Conservation (phyloP, 2,888 invertebrate genomes). For the Leistus spinibarbis region DNA sequence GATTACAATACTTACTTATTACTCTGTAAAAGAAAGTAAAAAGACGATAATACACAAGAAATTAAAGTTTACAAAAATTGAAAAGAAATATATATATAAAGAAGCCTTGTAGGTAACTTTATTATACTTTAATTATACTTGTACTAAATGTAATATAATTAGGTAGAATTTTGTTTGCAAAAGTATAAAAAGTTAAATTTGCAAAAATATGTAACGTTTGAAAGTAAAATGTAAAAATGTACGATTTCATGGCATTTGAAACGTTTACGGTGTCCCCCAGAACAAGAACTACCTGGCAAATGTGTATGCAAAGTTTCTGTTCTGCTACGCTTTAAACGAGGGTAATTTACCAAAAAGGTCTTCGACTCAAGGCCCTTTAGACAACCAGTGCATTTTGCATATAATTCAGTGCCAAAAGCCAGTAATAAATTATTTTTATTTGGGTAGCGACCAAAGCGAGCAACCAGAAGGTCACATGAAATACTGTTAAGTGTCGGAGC, state of each 20-base stretch:
- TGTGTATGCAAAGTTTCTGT: neutral
- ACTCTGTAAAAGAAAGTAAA: too few relatives aligned
- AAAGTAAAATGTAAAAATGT: neutral
- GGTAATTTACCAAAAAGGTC: constrained; percentile 1
- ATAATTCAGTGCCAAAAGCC: constrained; percentile 8
- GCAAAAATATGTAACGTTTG: neutral
- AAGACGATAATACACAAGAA: too few relatives aligned
- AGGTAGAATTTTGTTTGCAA: neutral
- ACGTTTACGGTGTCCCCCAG: neutral
- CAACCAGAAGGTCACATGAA: neutral
- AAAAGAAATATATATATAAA: too few relatives aligned
- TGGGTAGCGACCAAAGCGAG: neutral
- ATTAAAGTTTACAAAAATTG: too few relatives aligned
- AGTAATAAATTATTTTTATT: constrained; percentile 18
- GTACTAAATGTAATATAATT: too few relatives aligned
- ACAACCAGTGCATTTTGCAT: constrained; percentile 13
- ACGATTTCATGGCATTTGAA: too few relatives aligned
- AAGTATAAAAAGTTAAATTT: neutral
- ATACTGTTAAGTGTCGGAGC: neutral
- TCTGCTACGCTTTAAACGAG: constrained; percentile 6
- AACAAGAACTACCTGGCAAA: neutral
- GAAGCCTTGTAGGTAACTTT: too few relatives aligned
- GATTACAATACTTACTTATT: too few relatives aligned
- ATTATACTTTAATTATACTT: too few relatives aligned
- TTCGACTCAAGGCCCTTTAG: neutral